A percentile compares a stretch with the other conserved stretches of the same genome.
phyloP scores from a whole-genome alignment of 1,140 invertebrate genomes.

The Latrodectus geometricus region DNA sequence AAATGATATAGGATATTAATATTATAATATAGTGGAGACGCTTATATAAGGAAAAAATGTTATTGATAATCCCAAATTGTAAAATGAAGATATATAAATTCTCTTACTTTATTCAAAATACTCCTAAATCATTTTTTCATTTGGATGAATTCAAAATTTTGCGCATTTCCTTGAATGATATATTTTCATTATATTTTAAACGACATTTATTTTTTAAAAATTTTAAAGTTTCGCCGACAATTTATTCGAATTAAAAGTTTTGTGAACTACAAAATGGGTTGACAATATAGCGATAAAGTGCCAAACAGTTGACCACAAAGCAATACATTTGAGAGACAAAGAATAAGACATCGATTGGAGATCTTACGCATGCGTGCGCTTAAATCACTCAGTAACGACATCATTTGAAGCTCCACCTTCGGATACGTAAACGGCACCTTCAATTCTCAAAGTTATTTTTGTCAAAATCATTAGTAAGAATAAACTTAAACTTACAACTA shows the following conservation, averaged over 20 bases:
- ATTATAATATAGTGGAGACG: no score
- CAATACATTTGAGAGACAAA: background rate
- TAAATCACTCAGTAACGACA: constrained; percentile 10
- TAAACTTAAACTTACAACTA: constrained; percentile 31
- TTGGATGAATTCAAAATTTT: no score
- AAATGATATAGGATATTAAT: no score
- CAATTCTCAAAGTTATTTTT: constrained; percentile 28
- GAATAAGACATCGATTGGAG: constrained; percentile 28
- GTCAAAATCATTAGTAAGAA: constrained; percentile 30
- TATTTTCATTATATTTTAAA: no score
- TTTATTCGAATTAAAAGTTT: background rate
- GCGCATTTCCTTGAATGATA: no score
- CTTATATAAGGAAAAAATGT: no score
- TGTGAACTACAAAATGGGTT: background rate
- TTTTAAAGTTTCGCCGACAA: no score
- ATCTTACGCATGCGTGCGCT: constrained; percentile 4
- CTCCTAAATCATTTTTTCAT: no score
- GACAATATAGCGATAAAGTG: constrained; percentile 17
- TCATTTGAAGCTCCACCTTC: constrained; percentile 1
- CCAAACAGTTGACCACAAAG: constrained; percentile 11
- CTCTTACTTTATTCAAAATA: no score
- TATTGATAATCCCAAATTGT: no score
- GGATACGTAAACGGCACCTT: constrained; percentile 6
- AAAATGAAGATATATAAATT: no score
- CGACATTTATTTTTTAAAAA: no score